These are phyloP conservation scores for Hydrophis major DNA, from an alignment of 2,797 vertebrate species.

Conservation along the genomic window DNA sequence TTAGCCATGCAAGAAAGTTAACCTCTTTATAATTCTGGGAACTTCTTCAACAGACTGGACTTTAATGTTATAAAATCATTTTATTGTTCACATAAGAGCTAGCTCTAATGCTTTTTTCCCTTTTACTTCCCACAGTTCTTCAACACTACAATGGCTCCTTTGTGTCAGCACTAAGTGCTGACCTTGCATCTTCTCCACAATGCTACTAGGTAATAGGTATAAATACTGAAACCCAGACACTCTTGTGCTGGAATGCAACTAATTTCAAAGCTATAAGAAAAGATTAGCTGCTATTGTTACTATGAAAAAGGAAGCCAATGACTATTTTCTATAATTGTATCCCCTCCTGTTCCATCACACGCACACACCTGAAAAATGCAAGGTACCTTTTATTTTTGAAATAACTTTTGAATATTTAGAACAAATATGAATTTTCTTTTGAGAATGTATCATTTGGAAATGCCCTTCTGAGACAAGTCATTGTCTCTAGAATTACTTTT, in stretches of 20 bases:
- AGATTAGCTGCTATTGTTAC: background rate
- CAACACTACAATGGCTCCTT: conserved; percentile 36
- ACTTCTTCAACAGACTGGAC: conserved; percentile 18
- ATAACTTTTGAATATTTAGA: background rate
- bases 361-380: background rate
- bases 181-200: background rate
- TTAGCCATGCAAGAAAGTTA: background rate
- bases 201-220: background rate
- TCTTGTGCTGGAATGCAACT: conserved; percentile 22
- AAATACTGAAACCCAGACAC: conserved; percentile 9
- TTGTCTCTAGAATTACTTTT: background rate
- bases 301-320: background rate
- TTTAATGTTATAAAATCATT: conserved; percentile 31
- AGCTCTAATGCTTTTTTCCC: conserved; percentile 36
- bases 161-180: conserved; percentile 31
- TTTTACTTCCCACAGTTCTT: conserved; percentile 31
- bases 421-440: background rate
- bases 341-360: background rate
- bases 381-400: background rate
- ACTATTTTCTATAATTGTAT: background rate
- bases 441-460: background rate
- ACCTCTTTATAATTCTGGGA: background rate
- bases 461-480: background rate
- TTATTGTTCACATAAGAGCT: conserved; percentile 45
- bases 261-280: background rate